A percentile compares a stretch with the other conserved stretches of the same genome.
Evolutionary conservation across 2,888 invertebrate species (phyloP).

Genomic region (Tipula confusa): DNA sequence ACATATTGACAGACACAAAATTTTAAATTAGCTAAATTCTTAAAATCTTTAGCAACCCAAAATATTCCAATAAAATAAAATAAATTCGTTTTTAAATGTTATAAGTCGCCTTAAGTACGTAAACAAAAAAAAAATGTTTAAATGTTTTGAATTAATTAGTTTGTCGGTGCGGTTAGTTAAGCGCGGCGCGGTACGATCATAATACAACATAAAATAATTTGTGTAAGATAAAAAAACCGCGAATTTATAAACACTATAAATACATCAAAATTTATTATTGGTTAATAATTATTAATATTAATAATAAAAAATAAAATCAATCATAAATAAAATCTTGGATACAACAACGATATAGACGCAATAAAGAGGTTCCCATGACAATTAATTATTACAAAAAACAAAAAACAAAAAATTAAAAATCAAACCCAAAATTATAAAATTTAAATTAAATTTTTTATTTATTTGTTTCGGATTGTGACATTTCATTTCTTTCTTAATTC

Average conservation of each 20-base stretch:
- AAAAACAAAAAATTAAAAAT: not conserved
- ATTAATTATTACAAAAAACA: not conserved
- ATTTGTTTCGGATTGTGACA: not conserved
- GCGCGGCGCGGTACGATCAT: not conserved
- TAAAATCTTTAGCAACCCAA: not conserved
- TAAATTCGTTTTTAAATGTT: not conserved
- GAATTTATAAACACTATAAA: not conserved
- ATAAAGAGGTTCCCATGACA: not conserved
- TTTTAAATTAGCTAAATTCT: not conserved
- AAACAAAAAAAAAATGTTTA: not conserved
- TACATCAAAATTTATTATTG: not conserved
- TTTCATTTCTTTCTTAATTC: not conserved
- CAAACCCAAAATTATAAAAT: conserved; percentile 3
- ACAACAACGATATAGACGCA: not conserved
- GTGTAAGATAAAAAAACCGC: not conserved
- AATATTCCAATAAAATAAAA: not conserved
- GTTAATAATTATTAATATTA: not conserved
- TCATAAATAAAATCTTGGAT: not conserved
- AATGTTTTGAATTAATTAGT: conserved; percentile 13
- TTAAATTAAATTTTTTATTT: not conserved
- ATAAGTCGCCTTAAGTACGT: not conserved
- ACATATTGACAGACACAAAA: not conserved
- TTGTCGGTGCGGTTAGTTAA: not conserved
- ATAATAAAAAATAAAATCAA: not conserved
- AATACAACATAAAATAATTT: not conserved